These are phyloP conservation scores for Drosophila flavopinicola DNA, from an alignment of 2,888 invertebrate genomes.

Conservation along the genomic window DNA sequence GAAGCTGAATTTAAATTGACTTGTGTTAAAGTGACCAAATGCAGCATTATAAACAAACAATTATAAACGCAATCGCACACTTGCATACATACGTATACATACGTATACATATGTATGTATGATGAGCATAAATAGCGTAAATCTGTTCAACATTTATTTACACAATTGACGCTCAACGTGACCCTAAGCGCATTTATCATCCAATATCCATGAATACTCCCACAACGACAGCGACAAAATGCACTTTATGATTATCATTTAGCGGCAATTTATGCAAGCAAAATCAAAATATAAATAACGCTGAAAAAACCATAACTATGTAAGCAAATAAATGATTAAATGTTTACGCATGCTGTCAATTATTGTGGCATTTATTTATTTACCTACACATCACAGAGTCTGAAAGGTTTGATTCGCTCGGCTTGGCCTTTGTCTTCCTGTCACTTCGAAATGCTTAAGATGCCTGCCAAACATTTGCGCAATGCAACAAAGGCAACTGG, in stretches of 20 bases:
- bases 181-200: conserved; percentile 68
- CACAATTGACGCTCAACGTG: conserved; percentile 68
- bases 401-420: not conserved
- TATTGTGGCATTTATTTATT: not conserved
- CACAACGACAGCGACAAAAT: conserved; percentile 45
- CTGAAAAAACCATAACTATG: conserved; percentile 16
- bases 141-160: conserved; percentile 68
- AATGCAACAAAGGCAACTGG: conserved; percentile 58
- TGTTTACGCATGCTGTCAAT: conserved; percentile 1
- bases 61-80: not conserved
- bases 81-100: conserved; percentile 1
- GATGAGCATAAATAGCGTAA: conserved; percentile 53
- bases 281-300: conserved; percentile 10
- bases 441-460: conserved; percentile 39
- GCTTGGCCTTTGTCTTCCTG: conserved; percentile 16
- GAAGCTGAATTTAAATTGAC: conserved; percentile 5
- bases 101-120: not conserved
- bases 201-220: conserved; percentile 29
- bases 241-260: conserved; percentile 64
- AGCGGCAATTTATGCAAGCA: conserved; percentile 52
- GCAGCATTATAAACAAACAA: conserved; percentile 6
- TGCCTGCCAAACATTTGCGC: conserved; percentile 64
- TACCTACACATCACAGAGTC: not conserved
- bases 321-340: conserved; percentile 39
- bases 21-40: conserved; percentile 8